Evolutionary conservation across 2,797 vertebrate genomes (phyloP).

Genomic region (Sorex maritimensis): DNA sequence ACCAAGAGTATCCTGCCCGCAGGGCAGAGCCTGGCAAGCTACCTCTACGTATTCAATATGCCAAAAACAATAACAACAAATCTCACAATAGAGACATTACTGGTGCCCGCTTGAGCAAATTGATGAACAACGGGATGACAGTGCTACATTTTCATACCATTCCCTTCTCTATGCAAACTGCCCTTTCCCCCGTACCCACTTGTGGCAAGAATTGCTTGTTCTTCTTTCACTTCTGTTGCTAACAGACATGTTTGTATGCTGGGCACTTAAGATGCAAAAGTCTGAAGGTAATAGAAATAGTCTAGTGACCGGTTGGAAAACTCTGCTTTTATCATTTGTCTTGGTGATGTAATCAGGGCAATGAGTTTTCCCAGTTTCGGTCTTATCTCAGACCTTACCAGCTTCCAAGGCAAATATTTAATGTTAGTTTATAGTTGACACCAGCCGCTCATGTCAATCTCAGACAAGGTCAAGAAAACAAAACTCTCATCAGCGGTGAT

Average conservation of each 20-base stretch:
- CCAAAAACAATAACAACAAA: too few relatives aligned
- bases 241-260: too few relatives aligned
- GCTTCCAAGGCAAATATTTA: conserved; percentile 75
- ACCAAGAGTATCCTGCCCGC: too few relatives aligned
- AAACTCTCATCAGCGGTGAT: background rate
- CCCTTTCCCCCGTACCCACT: too few relatives aligned
- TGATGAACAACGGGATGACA: too few relatives aligned
- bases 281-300: background rate
- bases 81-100: too few relatives aligned
- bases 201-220: background rate
- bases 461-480: conserved; percentile 49
- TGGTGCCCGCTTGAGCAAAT: too few relatives aligned
- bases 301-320: background rate
- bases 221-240: background rate
- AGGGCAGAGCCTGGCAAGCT: too few relatives aligned
- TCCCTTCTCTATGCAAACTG: too few relatives aligned
- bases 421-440: conserved; percentile 54
- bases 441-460: background rate
- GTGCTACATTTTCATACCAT: too few relatives aligned
- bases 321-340: conserved; percentile 28
- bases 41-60: too few relatives aligned
- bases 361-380: background rate
- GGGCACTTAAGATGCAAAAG: too few relatives aligned
- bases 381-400: conserved; percentile 47
- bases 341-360: conserved; percentile 10